Base-by-base conservation (phyloP, 1,140 invertebrate genomes). In the Drosophila fuyamai region DNA sequence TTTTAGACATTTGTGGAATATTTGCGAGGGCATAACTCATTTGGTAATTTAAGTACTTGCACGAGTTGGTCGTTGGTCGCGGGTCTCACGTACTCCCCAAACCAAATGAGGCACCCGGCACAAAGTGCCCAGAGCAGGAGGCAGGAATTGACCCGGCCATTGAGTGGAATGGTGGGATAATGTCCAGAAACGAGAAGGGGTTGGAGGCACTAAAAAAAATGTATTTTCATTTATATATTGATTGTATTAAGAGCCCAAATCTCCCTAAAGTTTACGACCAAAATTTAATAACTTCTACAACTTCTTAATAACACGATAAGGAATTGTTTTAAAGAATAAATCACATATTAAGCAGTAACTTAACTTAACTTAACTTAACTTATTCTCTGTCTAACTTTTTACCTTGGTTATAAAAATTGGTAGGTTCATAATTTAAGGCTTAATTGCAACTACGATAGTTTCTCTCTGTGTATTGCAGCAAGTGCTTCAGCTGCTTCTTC, bases 41-140 rank as follows among this genome's bases (percentile, higher is more conserved):
- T 84, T 68, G 54, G 79, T 79, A 79, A 83, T 76, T 84, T 76
- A 79, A 83, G 76, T 57, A 59, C 70, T 60, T 59, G 76, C 61
- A 82, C 57, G 61, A 74, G 51, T 51, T 56, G 47, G 60, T 46
- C 38, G 55, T 73, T 71, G 46, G 54, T 53, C 48, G 67, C 16
- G 55, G 27, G 57, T 38, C 56, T 44, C 47, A 61, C 63, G 63
- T 76, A 75, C 51, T 32, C 16, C 43, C 46, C 55, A 23, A n/a
- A 56, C 35, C n/a, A 2, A 72, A 23, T 60, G 51, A 68, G 57
- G 16, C 32, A 36, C 35, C 16, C 40, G 12, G 53, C 29, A 55
- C 46, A 63, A 27, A 72, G 35, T 77, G 59, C 48, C 44, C 35
- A 58, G 36, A 58, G 51, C 13, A 50, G 55, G 29, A 43, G 27